Evolutionary conservation across 2,113 vertebrate genomes (phyloP), one percentile per base, ranked within the genome.

Genomic region (Rhinolophus sinicus): DNA sequence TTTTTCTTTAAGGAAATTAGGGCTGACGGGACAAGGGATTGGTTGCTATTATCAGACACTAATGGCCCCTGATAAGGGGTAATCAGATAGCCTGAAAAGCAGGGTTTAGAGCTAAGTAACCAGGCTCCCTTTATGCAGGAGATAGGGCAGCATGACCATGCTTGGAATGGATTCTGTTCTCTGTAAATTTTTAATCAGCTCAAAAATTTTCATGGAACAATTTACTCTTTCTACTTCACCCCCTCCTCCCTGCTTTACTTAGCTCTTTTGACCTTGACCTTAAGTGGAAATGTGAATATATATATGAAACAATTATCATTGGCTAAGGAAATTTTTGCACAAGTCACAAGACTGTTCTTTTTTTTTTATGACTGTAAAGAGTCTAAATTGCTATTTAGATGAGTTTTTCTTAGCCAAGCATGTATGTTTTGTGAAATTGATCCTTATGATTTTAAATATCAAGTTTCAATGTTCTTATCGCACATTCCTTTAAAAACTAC

Each of bases 121-220:
- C 35, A 18, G 76, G 72, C 47, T 92, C 77, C 35, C 93, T 81
- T 76, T 78, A 47, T 40, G 52, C 1, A 22, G 78, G n/a, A 83
- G 82, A 56, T 52, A 38, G 80, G 80, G 80, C 2, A 7, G 67
- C 5, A 3, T 44, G 90, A 9, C 21, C 8, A 4, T 58, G 80
- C 54, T 86, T 78, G 54, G 22, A 64, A 72, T 77, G 85, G 91
- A 80, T 85, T 78, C 70, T 93, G 91, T 88, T 88, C 89, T 95
- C 58, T 76, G 67, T 97, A 87, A 97, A 93, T 93, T 94, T 97
- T 97, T 94, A 95, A 96, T 96, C 64, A 76, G 83, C 69, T 94
- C 64, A 96, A 73, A 97, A 92, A 21, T 44, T 96, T 95, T 97
- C 69, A 52, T 72, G 86, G 40, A 91, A 65, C 67, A 35, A 70